Conservation (phyloP, 1,140 invertebrate genomes). For the Drosophila azteca region DNA sequence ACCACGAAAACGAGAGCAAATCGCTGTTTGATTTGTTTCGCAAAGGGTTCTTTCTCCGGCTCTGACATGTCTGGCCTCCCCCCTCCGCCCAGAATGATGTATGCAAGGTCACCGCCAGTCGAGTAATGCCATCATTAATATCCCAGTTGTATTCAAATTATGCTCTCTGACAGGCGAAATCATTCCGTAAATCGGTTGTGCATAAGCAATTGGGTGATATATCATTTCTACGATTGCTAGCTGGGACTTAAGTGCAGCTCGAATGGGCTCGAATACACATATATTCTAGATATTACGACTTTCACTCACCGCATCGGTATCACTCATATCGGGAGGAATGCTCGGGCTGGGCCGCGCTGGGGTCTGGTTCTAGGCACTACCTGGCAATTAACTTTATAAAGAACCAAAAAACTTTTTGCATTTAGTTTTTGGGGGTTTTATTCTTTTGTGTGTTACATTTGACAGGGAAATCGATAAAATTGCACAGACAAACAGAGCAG, state of each 20-base stretch:
- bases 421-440: conserved; percentile 25
- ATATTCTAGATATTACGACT: conserved; percentile 14
- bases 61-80: conserved; percentile 19
- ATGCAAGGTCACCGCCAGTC: conserved; percentile 55
- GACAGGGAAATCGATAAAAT: conserved; percentile 68
- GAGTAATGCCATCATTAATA: conserved; percentile 34
- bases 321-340: conserved; percentile 57
- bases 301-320: conserved; percentile 78
- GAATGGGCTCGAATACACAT: neutral
- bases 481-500: conserved; percentile 25
- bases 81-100: conserved; percentile 24
- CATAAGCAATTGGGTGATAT: conserved; percentile 50
- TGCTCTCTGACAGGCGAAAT: conserved; percentile 7
- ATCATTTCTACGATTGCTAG: too few relatives aligned
- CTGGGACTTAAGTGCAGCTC: conserved; percentile 27
- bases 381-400: conserved; percentile 61
- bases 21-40: conserved; percentile 76
- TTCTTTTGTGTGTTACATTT: conserved; percentile 27
- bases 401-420: conserved; percentile 32
- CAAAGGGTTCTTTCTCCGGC: conserved; percentile 54
- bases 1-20: conserved; percentile 42
- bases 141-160: conserved; percentile 47
- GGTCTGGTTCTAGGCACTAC: conserved; percentile 50
- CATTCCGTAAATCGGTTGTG: conserved; percentile 44
- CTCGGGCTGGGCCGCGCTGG: neutral